Percentiles rank a stretch among this genome's conserved stretches.
Evolutionary conservation across 2,797 vertebrate genomes (phyloP).

Genomic region (Ctenopoma kingsleyae): DNA sequence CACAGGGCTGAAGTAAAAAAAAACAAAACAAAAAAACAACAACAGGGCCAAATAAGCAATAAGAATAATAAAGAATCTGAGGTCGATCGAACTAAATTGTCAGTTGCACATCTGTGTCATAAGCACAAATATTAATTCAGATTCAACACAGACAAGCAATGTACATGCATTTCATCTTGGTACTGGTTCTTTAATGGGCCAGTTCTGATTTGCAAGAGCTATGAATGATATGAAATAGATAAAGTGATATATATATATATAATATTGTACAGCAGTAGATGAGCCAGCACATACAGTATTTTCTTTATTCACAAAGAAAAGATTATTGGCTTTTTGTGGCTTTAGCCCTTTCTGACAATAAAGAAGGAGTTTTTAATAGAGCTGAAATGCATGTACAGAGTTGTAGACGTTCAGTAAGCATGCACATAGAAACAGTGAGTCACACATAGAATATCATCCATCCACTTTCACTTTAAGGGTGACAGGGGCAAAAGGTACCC

Average conservation of each 20-base stretch:
- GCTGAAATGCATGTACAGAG: slow-evolving; percentile 73
- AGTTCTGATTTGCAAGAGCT: slow-evolving; percentile 39
- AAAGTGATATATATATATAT: slow-evolving; percentile 5
- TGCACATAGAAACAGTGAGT: slow-evolving; percentile 79
- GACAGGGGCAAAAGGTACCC: slow-evolving; percentile 18
- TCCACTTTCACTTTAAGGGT: slow-evolving; percentile 32
- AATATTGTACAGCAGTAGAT: slow-evolving; percentile 40
- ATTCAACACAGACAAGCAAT: slow-evolving; percentile 58
- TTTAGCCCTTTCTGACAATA: slow-evolving; percentile 63
- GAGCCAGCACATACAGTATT: slow-evolving; percentile 35
- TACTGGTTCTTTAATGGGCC: slow-evolving; percentile 33
- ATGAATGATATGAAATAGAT: slow-evolving; percentile 43
- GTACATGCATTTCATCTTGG: slow-evolving; percentile 71
- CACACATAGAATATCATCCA: slow-evolving; percentile 49
- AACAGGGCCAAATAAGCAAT: background rate
- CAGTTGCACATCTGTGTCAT: slow-evolving; percentile 34
- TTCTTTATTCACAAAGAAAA: slow-evolving; percentile 49
- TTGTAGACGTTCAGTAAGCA: slow-evolving; percentile 80
- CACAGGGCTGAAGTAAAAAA: too few species aligned
- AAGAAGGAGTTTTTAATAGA: slow-evolving; percentile 41
- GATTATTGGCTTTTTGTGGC: slow-evolving; percentile 58
- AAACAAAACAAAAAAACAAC: too few species aligned
- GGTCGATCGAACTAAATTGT: slow-evolving; percentile 18
- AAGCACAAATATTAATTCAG: slow-evolving; percentile 50
- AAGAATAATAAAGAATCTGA: background rate